Evolutionary conservation across 2,888 invertebrate species (phyloP).

Genomic region (Yponomeuta sedellus): DNA sequence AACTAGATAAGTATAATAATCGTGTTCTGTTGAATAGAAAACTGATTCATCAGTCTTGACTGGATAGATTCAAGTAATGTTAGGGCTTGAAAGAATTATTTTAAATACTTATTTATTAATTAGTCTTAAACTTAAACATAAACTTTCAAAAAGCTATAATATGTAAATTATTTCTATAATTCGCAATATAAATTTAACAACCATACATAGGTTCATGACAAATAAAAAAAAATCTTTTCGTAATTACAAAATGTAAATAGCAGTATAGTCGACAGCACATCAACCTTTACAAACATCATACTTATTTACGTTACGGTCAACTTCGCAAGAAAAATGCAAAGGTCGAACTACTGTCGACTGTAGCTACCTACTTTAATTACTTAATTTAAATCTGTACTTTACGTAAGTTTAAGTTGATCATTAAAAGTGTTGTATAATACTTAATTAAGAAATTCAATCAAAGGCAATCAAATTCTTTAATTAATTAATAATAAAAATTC

Average conservation of each 20-base stretch:
- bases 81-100: not conserved
- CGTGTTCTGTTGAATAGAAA: not conserved
- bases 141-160: not conserved
- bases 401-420: not conserved
- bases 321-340: too few species aligned
- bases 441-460: conserved; percentile 1
- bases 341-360: too few species aligned
- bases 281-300: too few species aligned
- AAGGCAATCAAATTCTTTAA: not conserved
- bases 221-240: not conserved
- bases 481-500: not conserved
- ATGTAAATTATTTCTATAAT: not conserved
- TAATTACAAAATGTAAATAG: not conserved
- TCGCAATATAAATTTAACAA: not conserved
- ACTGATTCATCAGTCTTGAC: not conserved
- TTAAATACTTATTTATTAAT: conserved; percentile 9
- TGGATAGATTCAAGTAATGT: conserved; percentile 3
- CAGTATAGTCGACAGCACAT: not conserved
- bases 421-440: not conserved
- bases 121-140: not conserved
- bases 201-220: not conserved
- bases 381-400: not conserved
- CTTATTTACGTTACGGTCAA: too few species aligned
- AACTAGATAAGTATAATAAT: not conserved
- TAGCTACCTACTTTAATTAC: not conserved